Percentiles rank a stretch among this genome's conserved stretches.
phyloP scores from a whole-genome alignment of 2,113 vertebrate species.

The Zosterops hypoxanthus region DNA sequence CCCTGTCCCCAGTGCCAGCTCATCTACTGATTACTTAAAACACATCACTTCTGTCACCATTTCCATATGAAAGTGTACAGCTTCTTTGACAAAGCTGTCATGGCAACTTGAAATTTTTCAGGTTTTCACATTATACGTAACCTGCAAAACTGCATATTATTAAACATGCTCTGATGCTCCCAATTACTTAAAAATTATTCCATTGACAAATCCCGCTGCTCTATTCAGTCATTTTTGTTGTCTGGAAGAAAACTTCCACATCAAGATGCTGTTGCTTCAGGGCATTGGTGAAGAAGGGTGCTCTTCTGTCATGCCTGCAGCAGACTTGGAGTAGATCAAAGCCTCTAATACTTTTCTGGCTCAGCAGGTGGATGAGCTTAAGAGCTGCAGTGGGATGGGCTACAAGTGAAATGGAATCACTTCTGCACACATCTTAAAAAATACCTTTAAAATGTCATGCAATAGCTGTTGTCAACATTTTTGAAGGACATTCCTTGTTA shows the following conservation, averaged over 20 bases:
- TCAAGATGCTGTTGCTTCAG: not conserved
- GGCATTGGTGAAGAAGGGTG: not conserved
- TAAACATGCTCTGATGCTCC: slow-evolving; percentile 13
- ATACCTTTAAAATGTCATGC: not conserved
- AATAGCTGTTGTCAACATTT: not conserved
- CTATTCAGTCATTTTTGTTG: slow-evolving; percentile 15
- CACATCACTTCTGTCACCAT: not conserved
- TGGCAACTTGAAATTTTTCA: slow-evolving; percentile 23
- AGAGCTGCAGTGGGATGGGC: not conserved
- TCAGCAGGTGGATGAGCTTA: not conserved
- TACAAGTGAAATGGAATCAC: not conserved
- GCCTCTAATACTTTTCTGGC: not conserved
- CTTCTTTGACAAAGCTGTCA: slow-evolving; percentile 46
- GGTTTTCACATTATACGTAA: slow-evolving; percentile 5
- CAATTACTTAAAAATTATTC: slow-evolving; percentile 9
- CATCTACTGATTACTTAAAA: not conserved
- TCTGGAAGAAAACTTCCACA: not conserved
- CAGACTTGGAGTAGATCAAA: slow-evolving; percentile 18
- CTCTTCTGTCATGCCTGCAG: not conserved
- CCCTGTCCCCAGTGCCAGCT: not conserved
- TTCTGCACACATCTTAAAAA: not conserved
- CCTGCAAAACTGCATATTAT: slow-evolving; percentile 5
- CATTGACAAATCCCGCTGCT: not conserved
- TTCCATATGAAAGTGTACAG: not conserved
- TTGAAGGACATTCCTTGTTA: not conserved